Evolutionary conservation across 2,797 vertebrate genomes (phyloP).

Genomic region (Eupleurogrammus muticus): DNA sequence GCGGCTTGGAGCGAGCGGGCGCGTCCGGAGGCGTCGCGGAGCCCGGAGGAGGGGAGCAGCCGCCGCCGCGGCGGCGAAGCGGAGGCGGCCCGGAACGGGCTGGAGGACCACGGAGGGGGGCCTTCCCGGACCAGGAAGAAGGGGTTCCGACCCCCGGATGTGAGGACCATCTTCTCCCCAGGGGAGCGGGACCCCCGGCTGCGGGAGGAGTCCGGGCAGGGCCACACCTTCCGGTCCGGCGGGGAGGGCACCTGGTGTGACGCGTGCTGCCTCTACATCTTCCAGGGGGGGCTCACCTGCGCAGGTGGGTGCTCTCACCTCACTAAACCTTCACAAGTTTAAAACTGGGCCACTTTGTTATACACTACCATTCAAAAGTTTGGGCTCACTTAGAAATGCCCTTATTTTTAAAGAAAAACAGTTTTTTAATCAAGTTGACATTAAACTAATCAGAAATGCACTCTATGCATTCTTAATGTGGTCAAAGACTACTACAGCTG

Average conservation of each 20-base stretch:
- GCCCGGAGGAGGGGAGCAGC: constrained; percentile 21
- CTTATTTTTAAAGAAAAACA: no score
- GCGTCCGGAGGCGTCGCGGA: constrained; percentile 4
- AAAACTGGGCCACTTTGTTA: no score
- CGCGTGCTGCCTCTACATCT: constrained; percentile 78
- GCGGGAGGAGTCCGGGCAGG: constrained; percentile 80
- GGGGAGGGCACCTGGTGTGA: constrained; percentile 80
- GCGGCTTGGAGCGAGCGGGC: constrained; percentile 56
- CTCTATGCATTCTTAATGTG: no score
- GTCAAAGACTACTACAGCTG: no score
- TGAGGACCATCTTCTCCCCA: constrained; percentile 84
- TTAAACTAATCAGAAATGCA: no score
- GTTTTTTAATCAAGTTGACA: no score
- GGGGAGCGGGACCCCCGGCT: constrained; percentile 78
- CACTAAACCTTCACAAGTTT: background rate
- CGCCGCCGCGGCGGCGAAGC: constrained; percentile 3
- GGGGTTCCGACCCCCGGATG: constrained; percentile 82
- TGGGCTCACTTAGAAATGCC: no score
- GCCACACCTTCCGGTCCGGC: constrained; percentile 76
- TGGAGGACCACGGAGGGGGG: constrained; percentile 37
- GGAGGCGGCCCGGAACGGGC: constrained; percentile 17
- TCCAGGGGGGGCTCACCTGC: constrained; percentile 76
- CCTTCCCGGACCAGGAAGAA: constrained; percentile 71
- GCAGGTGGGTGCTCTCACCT: constrained; percentile 74
- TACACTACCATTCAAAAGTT: no score